Evolutionary conservation across 1,140 invertebrate genomes (phyloP).

Genomic region (Drosophila triauraria): DNA sequence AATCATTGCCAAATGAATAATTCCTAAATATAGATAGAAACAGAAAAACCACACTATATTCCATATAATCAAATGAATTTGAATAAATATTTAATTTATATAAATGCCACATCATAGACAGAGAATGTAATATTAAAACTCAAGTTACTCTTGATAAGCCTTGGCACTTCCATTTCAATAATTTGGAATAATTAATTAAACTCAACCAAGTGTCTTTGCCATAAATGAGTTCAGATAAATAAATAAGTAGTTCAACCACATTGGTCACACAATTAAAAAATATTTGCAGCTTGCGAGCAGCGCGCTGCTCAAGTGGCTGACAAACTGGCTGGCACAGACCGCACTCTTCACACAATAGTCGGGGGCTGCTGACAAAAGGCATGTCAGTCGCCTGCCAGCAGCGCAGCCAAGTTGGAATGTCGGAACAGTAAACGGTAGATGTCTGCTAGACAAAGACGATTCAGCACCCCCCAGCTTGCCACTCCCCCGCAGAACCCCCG

Average conservation of each 20-base stretch:
- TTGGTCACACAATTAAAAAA: slow-evolving; percentile 28
- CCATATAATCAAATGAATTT: no score
- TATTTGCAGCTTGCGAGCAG: slow-evolving; percentile 1
- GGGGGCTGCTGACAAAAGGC: slow-evolving; percentile 59
- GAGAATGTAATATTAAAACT: no score
- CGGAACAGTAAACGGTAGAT: slow-evolving; percentile 75
- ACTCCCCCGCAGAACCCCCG: neutral
- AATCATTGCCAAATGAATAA: no score
- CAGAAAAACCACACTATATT: no score
- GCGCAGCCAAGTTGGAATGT: slow-evolving; percentile 69
- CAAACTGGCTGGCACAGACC: slow-evolving; percentile 53
- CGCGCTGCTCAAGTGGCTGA: slow-evolving; percentile 27
- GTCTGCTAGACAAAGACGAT: slow-evolving; percentile 66
- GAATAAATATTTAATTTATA: no score
- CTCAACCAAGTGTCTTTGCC: neutral
- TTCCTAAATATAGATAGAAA: no score
- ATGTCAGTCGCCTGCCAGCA: slow-evolving; percentile 55
- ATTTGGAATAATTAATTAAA: neutral
- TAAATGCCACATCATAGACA: no score
- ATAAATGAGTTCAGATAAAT: neutral
- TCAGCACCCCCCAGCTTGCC: slow-evolving; percentile 24
- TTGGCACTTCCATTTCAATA: neutral
- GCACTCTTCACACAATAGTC: slow-evolving; percentile 48
- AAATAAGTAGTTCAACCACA: slow-evolving; percentile 7
- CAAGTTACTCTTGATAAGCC: no score